Evolutionary conservation across 1,140 invertebrate genomes (phyloP).

Genomic region (Aradophagus sp.): DNA sequence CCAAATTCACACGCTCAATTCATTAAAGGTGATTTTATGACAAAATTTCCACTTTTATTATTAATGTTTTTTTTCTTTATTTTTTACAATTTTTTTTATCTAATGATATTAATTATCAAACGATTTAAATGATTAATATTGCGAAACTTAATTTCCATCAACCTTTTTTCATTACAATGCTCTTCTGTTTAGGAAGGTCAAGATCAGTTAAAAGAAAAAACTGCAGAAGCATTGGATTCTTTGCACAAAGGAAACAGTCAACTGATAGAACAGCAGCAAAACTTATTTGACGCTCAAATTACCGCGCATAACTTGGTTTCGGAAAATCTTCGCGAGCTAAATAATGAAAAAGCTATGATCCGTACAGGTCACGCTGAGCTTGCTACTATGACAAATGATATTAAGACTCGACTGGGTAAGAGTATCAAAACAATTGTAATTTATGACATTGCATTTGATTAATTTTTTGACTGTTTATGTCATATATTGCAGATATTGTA

Average conservation of each 20-base stretch:
- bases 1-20: conserved; percentile 66
- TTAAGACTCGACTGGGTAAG: conserved; percentile 77
- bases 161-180: too few species aligned
- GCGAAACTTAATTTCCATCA: too few species aligned
- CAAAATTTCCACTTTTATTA: too few species aligned
- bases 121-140: conserved; percentile 8
- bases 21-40: conserved; percentile 67
- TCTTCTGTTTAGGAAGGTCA: conserved; percentile 77
- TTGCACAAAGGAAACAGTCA: conserved; percentile 75
- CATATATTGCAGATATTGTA: conserved; percentile 71
- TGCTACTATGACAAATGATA: conserved; percentile 75
- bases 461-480: conserved; percentile 25
- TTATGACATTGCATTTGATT: too few species aligned
- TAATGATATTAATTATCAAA: too few species aligned
- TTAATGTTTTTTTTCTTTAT: too few species aligned
- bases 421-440: conserved; percentile 12
- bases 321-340: conserved; percentile 77
- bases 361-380: conserved; percentile 77
- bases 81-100: too few species aligned
- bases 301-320: conserved; percentile 75
- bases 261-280: conserved; percentile 76
- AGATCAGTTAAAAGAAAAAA: conserved; percentile 74
- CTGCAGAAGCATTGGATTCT: conserved; percentile 74
- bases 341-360: conserved; percentile 79
- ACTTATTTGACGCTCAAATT: conserved; percentile 75